Conservation (phyloP, 2,888 invertebrate species). For the Drosophila maculinotata region DNA sequence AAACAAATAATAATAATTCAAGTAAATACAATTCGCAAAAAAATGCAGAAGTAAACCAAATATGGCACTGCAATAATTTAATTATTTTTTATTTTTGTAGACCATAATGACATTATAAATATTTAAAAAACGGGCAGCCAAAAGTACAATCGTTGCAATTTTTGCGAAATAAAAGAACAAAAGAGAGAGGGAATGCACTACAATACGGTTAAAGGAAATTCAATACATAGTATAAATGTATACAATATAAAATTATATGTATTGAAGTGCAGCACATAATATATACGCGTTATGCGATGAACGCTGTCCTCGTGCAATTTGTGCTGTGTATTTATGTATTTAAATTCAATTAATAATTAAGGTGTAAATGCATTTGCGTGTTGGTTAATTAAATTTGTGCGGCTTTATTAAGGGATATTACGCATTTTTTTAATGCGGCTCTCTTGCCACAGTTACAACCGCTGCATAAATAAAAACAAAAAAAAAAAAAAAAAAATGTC, state of each 20-base stretch:
- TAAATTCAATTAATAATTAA: slow-evolving; percentile 82
- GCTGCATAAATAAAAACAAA: slow-evolving; percentile 34
- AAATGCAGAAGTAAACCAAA: slow-evolving; percentile 11
- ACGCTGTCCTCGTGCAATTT: slow-evolving; percentile 27
- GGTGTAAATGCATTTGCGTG: slow-evolving; percentile 82
- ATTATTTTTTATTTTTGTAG: slow-evolving; percentile 17
- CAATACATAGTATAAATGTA: slow-evolving; percentile 10
- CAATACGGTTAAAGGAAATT: slow-evolving; percentile 1
- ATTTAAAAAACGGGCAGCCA: slow-evolving; percentile 29
- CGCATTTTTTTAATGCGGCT: slow-evolving; percentile 56
- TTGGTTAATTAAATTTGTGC: slow-evolving; percentile 82
- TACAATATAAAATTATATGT: neutral
- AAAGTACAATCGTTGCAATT: slow-evolving; percentile 23
- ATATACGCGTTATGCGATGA: slow-evolving; percentile 7
- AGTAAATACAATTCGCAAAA: slow-evolving; percentile 31
- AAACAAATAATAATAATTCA: slow-evolving; percentile 46
- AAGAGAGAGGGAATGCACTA: slow-evolving; percentile 6
- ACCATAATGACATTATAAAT: slow-evolving; percentile 37
- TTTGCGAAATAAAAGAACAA: slow-evolving; percentile 8
- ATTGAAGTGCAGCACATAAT: neutral
- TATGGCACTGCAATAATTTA: slow-evolving; percentile 14
- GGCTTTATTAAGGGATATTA: slow-evolving; percentile 82
- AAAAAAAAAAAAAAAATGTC: slow-evolving; percentile 16
- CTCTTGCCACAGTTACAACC: slow-evolving; percentile 50
- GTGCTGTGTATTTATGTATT: slow-evolving; percentile 64